Conservation (phyloP, 2,113 vertebrate species). For the Tilapia sparmanii region DNA sequence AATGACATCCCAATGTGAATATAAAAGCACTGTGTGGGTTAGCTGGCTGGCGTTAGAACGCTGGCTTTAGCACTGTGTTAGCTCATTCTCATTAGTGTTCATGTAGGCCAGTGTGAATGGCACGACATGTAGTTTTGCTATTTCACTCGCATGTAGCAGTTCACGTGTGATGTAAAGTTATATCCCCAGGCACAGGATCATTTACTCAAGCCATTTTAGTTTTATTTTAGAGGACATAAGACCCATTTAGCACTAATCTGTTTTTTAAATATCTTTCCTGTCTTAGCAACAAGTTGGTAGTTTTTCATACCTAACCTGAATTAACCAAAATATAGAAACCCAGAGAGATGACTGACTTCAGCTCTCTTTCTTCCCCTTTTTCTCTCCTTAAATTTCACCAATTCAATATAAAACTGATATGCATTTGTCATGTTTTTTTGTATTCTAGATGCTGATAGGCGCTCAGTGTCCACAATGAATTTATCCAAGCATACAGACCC, state of each 20-base stretch:
- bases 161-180: neutral
- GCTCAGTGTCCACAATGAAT: constrained; percentile 97
- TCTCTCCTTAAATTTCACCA: neutral
- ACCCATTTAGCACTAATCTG: constrained; percentile 27
- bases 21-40: constrained; percentile 32
- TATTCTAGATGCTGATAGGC: constrained; percentile 86
- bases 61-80: constrained; percentile 18
- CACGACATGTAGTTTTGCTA: constrained; percentile 7
- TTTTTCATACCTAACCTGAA: constrained; percentile 3
- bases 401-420: constrained; percentile 66
- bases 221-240: neutral
- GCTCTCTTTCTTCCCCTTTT: neutral
- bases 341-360: neutral
- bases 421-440: constrained; percentile 59
- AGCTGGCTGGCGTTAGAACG: constrained; percentile 25
- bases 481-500: constrained; percentile 95
- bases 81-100: constrained; percentile 12
- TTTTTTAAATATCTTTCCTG: neutral
- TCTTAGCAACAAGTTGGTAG: constrained; percentile 13
- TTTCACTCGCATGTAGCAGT: constrained; percentile 16
- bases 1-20: constrained; percentile 76
- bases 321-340: constrained; percentile 15
- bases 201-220: neutral
- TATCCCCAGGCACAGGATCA: neutral
- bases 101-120: constrained; percentile 20